These are phyloP conservation scores for Apostichopus leukothele DNA, from an alignment of 53 echinoderm and acorn worm species.

Conservation along the genomic window DNA sequence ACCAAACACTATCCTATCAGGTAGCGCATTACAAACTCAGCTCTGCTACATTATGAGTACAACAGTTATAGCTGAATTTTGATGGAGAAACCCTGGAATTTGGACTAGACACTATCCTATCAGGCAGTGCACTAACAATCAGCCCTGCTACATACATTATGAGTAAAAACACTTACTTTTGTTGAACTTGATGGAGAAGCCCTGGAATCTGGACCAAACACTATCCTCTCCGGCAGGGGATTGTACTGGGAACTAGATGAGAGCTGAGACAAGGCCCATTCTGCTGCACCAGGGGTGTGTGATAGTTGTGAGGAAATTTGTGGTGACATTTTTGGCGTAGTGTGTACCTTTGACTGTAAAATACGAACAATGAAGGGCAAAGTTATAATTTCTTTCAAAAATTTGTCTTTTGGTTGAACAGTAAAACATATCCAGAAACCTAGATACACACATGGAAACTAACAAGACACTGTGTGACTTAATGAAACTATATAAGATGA, in stretches of 20 bases:
- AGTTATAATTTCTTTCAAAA: too few species aligned
- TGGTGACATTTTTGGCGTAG: conserved; percentile 37
- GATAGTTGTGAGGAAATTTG: conserved; percentile 31
- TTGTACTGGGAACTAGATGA: conserved; percentile 53
- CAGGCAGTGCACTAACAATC: background rate
- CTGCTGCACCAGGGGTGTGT: background rate
- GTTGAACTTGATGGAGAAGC: conserved; percentile 66
- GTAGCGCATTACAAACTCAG: background rate
- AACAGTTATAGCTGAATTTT: too few species aligned
- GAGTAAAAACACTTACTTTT: conserved; percentile 48
- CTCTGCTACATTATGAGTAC: too few species aligned
- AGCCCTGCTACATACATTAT: too few species aligned
- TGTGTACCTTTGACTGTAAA: background rate
- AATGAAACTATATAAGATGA: too few species aligned
- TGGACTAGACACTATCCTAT: too few species aligned
- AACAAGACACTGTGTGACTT: too few species aligned
- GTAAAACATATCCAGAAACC: too few species aligned
- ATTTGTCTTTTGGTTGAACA: too few species aligned
- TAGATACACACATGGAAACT: too few species aligned
- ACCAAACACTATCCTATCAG: conserved; percentile 68
- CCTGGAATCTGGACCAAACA: conserved; percentile 78
- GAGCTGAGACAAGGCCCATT: background rate
- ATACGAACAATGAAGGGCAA: background rate
- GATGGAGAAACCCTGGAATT: too few species aligned
- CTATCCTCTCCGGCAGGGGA: conserved; percentile 55